Evolutionary conservation across 2,888 invertebrate genomes (phyloP).

Genomic region (Polyploca ridens): DNA sequence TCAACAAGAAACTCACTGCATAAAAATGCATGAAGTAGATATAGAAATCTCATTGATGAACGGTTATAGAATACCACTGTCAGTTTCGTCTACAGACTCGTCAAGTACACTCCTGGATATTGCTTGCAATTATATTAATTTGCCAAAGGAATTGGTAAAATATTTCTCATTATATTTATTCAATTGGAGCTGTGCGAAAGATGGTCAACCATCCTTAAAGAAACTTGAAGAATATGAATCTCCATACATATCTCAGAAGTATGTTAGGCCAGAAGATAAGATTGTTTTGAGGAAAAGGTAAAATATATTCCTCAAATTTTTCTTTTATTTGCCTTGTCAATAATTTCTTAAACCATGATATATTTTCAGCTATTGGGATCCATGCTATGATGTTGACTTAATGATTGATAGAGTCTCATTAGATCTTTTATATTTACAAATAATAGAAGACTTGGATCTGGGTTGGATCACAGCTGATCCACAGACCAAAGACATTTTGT

Average conservation of each 20-base stretch:
- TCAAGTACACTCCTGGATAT: conserved; percentile 93
- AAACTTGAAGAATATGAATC: conserved; percentile 98
- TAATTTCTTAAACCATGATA: not conserved
- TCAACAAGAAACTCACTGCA: conserved; percentile 93
- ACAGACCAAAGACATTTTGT: conserved; percentile 88
- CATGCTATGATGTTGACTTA: conserved; percentile 91
- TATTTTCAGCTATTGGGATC: conserved; percentile 94
- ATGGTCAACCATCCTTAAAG: conserved; percentile 90
- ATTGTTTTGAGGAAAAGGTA: conserved; percentile 95
- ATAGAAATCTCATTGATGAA: conserved; percentile 94
- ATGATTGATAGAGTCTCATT: conserved; percentile 92
- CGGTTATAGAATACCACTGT: conserved; percentile 92
- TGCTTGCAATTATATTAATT: conserved; percentile 91
- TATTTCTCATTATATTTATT: conserved; percentile 97
- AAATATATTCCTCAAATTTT: not conserved
- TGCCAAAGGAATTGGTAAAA: conserved; percentile 91
- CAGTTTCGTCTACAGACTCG: conserved; percentile 92
- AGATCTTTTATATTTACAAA: conserved; percentile 94
- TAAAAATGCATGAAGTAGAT: conserved; percentile 87
- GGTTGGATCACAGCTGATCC: conserved; percentile 92
- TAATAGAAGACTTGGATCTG: conserved; percentile 92
- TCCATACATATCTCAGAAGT: conserved; percentile 95
- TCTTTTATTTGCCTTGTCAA: too few species aligned
- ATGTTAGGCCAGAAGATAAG: conserved; percentile 89
- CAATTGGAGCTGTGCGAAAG: conserved; percentile 89